Conservation (phyloP, 2,888 invertebrate genomes). For the Drosophila kuntzei region DNA sequence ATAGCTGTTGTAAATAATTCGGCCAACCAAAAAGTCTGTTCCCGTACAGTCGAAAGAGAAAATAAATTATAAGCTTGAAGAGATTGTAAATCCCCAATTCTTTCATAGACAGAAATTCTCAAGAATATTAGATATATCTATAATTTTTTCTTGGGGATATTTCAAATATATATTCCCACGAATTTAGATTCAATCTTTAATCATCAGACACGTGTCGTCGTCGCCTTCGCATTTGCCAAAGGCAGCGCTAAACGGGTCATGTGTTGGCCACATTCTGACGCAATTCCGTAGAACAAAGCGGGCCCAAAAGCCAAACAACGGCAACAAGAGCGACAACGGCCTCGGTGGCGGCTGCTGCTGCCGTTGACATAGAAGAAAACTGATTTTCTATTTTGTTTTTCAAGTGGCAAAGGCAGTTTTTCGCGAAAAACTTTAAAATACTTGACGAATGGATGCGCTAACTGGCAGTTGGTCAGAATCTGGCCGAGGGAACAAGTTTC, state of each 20-base stretch:
- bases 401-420: conserved; percentile 70
- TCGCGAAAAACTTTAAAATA: conserved; percentile 77
- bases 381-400: conserved; percentile 48
- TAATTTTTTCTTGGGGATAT: conserved; percentile 8
- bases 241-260: conserved; percentile 60
- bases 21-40: conserved; percentile 7
- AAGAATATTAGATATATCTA: conserved; percentile 11
- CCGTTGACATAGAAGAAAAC: conserved; percentile 56
- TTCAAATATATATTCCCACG: conserved; percentile 39
- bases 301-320: conserved; percentile 24
- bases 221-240: conserved; percentile 33
- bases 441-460: conserved; percentile 73
- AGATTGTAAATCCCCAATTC: not conserved
- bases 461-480: conserved; percentile 52
- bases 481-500: conserved; percentile 66
- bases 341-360: conserved; percentile 7
- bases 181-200: conserved; percentile 48
- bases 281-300: conserved; percentile 43
- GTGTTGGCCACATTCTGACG: conserved; percentile 74
- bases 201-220: conserved; percentile 47
- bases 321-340: conserved; percentile 18
- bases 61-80: not conserved
- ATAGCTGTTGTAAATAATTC: conserved; percentile 5
- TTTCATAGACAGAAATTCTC: not conserved
- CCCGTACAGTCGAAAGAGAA: not conserved